These are phyloP conservation scores for Casuarius casuarius DNA, from an alignment of 2,113 vertebrate genomes.

Conservation along the genomic window DNA sequence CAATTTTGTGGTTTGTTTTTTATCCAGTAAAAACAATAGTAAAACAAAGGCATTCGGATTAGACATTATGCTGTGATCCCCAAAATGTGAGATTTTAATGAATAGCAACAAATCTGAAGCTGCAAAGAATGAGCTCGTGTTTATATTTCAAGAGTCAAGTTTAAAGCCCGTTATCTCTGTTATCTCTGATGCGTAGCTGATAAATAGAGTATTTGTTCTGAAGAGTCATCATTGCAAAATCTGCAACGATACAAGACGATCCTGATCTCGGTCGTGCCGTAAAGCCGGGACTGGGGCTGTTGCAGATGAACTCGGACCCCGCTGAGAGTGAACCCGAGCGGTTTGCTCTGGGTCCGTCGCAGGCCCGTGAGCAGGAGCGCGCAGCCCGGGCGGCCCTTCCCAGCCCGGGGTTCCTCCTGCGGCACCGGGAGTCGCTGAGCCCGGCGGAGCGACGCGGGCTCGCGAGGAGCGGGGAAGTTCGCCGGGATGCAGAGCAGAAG, in stretches of 20 bases:
- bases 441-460: fast-evolving
- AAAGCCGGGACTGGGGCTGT: background rate
- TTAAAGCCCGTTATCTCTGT: background rate
- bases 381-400: background rate
- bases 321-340: fast-evolving
- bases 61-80: background rate
- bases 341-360: fast-evolving
- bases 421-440: background rate
- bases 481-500: background rate
- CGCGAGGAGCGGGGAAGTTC: background rate
- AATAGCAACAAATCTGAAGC: background rate
- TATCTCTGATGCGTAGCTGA: background rate
- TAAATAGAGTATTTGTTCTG: background rate
- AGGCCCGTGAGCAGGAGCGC: background rate
- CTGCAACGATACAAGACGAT: background rate
- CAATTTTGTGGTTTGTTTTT: background rate
- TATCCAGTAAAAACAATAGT: background rate
- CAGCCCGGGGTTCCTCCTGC: fast-evolving
- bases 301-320: no score
- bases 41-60: background rate
- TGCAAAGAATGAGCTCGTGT: background rate
- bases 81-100: background rate
- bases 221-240: background rate
- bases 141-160: background rate
- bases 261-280: background rate